Base-by-base conservation (phyloP, 2,888 invertebrate genomes). In the Leptarthrus brevirostris region DNA sequence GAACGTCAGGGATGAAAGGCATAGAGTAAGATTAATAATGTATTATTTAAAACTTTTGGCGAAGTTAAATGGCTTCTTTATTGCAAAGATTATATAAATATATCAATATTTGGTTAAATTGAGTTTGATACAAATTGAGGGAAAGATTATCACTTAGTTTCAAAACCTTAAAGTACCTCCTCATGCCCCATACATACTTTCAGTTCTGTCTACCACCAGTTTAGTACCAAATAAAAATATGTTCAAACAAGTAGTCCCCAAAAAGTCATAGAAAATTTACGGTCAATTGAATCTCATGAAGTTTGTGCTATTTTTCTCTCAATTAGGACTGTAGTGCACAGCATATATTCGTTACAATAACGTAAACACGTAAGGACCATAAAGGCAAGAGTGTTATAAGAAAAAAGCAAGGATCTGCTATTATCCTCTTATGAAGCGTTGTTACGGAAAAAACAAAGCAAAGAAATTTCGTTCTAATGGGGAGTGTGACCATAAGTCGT, bases 361-460 rank as follows among this genome's bases (percentile, higher is more conserved):
- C 12, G 20, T 18, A 34, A 58, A 36, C 58, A 58, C 58, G 58
- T 58, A 58, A 18, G 36, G 20, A 40, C 58, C 22, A 58, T 58
- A 58, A 58, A 58, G 58, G 12, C 20, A 26, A 58, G 58, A 58
- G 58, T 58, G 58, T 36, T 36, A 58, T 12, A 20, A 34, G 20
- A 58, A 58, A 36, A 58, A 36, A 58, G 36, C 18, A 58, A 30
- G 58, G 20, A 58, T 34, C 34, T 16, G 16, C 3, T 58, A 36
- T 58, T 58, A 58, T 34, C 58, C 58, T 58, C 36, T 58, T 58
- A 58, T 18, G 58, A 36, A 58, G 58, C 20, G 36, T 18, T 58
- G 36, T 36, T 34, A 36, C 36, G 34, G 58, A 58, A 58, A 58
- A 58, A 16, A 36, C 0, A 40, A 40, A 30, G 8, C 30, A 8